These are phyloP conservation scores for Sebastes vulpes DNA, from an alignment of 2,797 vertebrate species.

Conservation along the genomic window DNA sequence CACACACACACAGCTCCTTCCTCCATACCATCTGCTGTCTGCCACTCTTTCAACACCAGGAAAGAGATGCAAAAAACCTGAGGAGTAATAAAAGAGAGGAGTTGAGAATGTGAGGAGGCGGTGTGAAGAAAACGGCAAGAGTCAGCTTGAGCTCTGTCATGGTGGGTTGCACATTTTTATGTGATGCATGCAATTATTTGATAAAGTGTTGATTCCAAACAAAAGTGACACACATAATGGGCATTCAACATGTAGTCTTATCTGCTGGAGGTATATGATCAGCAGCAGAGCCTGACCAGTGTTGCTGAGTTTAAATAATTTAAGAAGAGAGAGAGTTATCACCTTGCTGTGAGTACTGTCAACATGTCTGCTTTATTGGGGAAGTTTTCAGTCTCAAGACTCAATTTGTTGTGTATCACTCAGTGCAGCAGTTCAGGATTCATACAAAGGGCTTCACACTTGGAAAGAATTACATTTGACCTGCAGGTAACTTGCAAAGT, in stretches of 20 bases:
- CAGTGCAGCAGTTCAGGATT: not conserved
- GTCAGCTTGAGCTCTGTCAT: not conserved
- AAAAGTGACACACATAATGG: not conserved
- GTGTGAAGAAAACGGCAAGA: slow-evolving; percentile 7
- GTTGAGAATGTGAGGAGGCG: not conserved
- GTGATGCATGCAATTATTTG: slow-evolving; percentile 41
- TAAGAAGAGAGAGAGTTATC: slow-evolving; percentile 38
- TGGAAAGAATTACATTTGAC: too few relatives aligned
- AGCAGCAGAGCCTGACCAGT: slow-evolving; percentile 30
- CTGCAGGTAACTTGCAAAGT: not conserved
- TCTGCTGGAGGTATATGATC: slow-evolving; percentile 29
- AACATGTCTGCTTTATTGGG: slow-evolving; percentile 3
- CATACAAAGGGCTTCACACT: not conserved
- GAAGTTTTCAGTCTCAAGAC: not conserved
- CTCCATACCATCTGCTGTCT: slow-evolving; percentile 60
- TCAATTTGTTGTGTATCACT: not conserved
- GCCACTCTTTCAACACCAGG: slow-evolving; percentile 9
- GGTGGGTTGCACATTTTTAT: slow-evolving; percentile 2
- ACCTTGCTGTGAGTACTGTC: not conserved
- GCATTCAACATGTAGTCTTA: not conserved
- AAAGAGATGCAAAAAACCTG: not conserved
- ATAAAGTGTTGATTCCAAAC: slow-evolving; percentile 28
- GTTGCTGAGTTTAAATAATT: slow-evolving; percentile 73
- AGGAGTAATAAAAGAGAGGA: not conserved
- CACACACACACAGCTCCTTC: not conserved